Evolutionary conservation across 1,140 invertebrate genomes (phyloP), one percentile per base, ranked within the genome.

Genomic region (Thaumatotibia leucotreta): DNA sequence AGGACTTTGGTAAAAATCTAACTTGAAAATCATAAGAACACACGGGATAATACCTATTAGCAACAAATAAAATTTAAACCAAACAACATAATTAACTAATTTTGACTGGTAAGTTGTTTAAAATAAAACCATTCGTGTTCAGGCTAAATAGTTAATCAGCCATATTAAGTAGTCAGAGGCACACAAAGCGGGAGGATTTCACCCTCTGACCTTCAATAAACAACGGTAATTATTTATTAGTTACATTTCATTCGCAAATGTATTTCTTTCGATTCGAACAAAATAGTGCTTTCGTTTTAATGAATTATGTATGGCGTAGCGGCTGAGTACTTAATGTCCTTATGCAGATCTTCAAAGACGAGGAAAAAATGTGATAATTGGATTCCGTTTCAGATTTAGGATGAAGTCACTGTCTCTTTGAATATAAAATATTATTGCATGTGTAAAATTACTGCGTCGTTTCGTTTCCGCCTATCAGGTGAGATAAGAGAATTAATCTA

Each of bases 161-260:
- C 10, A n/a, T 39, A 14, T 1, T 11, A 17, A 39, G 35, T 39
- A 5, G 10, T 39, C 3, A 39, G 11, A 17, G 14, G 35, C 14
- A 45, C 14, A n/a, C n/a, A n/a, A 14, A 45, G 4, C 14, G 14
- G 5, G 35, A 58, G 24, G 9, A 58, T 58, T 24, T 11, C 24
- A 29, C 24, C 52, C 52, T 10, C 23, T 22, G 2, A 9, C 50
- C 23, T 11, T 29, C 52, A 58, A 58, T 58, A 29, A 58, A 58
- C 52, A 58, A 52, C 50, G 14, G 23, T 58, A 58, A 58, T 58
- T 58, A 58, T 29, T 58, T 54, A 54, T 27, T 27, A 54, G 22
- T 29, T 54, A 58, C 52, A 29, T 24, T 58, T 29, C 35, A 45
- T 45, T 45, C 35, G n/a, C 6, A 39, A 39, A 39, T 39, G 35